phyloP scores from a whole-genome alignment of 2,797 vertebrate genomes.

The Enteromius argenteus region DNA sequence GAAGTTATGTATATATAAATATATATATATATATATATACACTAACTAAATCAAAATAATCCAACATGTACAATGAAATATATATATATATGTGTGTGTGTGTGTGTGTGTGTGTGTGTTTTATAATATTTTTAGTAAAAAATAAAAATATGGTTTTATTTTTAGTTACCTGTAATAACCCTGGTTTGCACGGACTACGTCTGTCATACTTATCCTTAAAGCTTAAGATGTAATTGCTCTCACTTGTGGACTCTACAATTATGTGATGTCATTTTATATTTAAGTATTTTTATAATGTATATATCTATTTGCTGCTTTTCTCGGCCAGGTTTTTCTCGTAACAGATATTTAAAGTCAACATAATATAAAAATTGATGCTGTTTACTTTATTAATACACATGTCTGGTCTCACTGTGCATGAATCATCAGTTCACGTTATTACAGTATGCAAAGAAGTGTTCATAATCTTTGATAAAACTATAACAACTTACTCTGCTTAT shows the following conservation, averaged over 20 bases:
- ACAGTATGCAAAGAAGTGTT: background rate
- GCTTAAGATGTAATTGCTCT: background rate
- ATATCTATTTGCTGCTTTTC: background rate
- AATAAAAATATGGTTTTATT: background rate
- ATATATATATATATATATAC: no score
- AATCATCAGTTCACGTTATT: background rate
- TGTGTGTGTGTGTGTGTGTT: no score
- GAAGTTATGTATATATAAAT: no score
- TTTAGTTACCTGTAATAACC: background rate
- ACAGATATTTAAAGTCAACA: background rate
- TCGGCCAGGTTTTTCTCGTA: background rate
- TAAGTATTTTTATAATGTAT: background rate
- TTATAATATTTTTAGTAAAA: no score
- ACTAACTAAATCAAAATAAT: no score
- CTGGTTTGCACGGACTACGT: background rate
- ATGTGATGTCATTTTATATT: slow-evolving; percentile 4
- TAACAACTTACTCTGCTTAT: background rate
- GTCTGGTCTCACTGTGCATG: background rate
- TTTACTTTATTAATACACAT: background rate
- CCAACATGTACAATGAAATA: no score
- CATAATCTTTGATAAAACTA: background rate
- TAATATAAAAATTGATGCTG: background rate
- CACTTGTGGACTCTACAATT: background rate
- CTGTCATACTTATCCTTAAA: background rate
- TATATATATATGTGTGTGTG: no score